Evolutionary conservation across 2,888 invertebrate species (phyloP), one percentile per base, ranked within the genome.

Genomic region (Aelia acuminata): DNA sequence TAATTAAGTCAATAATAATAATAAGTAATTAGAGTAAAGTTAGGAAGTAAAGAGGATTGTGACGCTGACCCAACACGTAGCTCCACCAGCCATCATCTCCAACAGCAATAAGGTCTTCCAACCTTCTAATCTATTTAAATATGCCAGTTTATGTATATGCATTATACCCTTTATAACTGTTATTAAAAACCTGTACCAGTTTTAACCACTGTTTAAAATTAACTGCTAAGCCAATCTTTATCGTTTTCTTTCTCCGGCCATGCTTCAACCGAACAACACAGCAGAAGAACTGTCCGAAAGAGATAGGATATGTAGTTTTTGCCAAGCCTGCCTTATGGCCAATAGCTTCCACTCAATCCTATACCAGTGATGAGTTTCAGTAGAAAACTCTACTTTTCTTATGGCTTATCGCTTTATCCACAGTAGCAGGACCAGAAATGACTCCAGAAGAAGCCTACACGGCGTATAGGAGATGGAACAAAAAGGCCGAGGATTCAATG

Each of bases 401-500:
- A 70, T 70, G 63, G 20, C 5, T 20, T 35, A 70, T 35, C 18
- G 2, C 63, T 18, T 35, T 70, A 70, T 35, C 43, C 43, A 80
- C n/a, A n/a, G 11, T 0, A 80, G 80, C 1, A 80, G 80, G 13
- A 57, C 3, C 57, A 57, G 57, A 20, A 50, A 50, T 50, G 7
- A 35, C 63, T 35, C 4, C 7, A 70, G n/a, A n/a, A n/a, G n/a
- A n/a, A n/a, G n/a, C n/a, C n/a, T n/a, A n/a, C n/a, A n/a, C n/a
- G n/a, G 57, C 63, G 31, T 15, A 70, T 31, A 35, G 63, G 63
- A 70, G 63, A 35, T 31, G 5, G 13, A 70, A 70, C 63, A 70
- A 70, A 80, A 80, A 80, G 20, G 18, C 75, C 3, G 39, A 22
- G 43, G 43, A 80, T 80, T 80, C 39, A 80, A 80, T 47, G 80